Conservation (phyloP, 2,113 vertebrate genomes). For the Brienomyrus brachyistius region DNA sequence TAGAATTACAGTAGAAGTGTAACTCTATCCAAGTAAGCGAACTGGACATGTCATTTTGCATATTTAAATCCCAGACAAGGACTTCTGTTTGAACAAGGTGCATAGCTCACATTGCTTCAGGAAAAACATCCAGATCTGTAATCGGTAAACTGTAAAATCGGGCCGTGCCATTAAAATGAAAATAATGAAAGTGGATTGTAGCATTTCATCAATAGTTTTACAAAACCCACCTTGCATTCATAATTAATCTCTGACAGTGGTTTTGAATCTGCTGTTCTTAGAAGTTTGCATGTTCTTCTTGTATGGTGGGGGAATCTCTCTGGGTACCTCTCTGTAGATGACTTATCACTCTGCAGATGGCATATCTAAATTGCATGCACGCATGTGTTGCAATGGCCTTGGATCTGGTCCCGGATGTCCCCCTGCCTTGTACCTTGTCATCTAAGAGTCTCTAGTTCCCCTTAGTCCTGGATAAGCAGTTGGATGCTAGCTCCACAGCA, state of each 20-base stretch:
- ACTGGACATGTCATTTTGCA: background rate
- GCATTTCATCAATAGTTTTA: background rate
- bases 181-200: background rate
- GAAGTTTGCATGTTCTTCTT: background rate
- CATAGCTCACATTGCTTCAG: background rate
- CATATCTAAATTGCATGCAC: background rate
- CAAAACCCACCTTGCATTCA: background rate
- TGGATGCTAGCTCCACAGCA: background rate
- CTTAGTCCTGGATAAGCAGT: background rate
- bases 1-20: background rate
- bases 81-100: background rate
- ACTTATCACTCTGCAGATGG: background rate
- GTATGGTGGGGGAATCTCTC: background rate
- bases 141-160: background rate
- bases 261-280: background rate
- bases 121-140: background rate
- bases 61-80: background rate
- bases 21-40: background rate
- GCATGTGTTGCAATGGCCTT: background rate
- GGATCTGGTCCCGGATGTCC: background rate
- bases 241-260: background rate
- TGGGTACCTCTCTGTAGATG: background rate
- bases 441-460: background rate
- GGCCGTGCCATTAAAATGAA: background rate
- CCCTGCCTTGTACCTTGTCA: background rate